Conservation (phyloP, 2,797 vertebrate species). For the Xerus rutilus region DNA sequence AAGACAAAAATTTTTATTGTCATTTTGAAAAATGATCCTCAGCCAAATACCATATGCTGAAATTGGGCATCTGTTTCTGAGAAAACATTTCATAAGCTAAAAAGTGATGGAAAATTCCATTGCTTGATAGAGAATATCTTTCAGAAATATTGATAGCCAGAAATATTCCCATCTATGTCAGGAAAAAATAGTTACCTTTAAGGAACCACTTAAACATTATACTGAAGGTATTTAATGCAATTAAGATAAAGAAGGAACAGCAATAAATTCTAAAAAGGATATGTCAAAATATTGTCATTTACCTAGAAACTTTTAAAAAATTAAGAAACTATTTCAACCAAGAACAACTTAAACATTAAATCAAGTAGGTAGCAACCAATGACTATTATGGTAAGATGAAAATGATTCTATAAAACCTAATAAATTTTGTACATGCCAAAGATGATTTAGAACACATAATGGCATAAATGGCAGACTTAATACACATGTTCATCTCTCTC, state of each 20-base stretch:
- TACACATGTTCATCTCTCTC: neutral
- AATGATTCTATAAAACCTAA: neutral
- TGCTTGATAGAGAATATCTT: neutral
- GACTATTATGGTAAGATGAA: neutral
- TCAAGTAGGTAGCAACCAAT: neutral
- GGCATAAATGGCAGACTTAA: neutral
- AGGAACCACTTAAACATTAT: neutral
- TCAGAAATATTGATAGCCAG: constrained; percentile 13
- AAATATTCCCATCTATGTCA: neutral
- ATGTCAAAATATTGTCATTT: neutral
- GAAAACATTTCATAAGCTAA: neutral
- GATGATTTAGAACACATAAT: neutral
- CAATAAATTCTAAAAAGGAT: neutral
- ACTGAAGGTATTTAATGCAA: neutral
- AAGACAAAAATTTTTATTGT: constrained; percentile 15
- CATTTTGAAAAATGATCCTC: neutral
- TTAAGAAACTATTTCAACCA: neutral
- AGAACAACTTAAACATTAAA: constrained; percentile 4
- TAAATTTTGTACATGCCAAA: neutral
- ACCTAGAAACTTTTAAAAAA: neutral
- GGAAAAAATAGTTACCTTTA: neutral
- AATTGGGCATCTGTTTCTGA: neutral
- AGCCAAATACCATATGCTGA: constrained; percentile 9
- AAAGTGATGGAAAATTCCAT: neutral
- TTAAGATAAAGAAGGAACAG: neutral